A percentile compares a stretch with the other conserved stretches of the same genome.
phyloP scores from a whole-genome alignment of 53 echinoderm and acorn worm species.

The Apostichopus leukothele region DNA sequence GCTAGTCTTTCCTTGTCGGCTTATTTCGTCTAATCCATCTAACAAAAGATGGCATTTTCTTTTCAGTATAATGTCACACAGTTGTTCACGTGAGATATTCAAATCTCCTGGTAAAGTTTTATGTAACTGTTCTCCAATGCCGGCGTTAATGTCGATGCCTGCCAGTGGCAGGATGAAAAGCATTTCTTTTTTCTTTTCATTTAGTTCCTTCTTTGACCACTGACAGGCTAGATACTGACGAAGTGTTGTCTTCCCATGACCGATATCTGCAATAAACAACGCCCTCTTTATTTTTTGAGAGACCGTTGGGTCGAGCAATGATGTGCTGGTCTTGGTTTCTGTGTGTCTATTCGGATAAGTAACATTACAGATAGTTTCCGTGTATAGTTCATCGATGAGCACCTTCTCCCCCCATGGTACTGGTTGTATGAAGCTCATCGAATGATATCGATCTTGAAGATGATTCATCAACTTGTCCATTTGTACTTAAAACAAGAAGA shows the following conservation, averaged over 20 bases:
- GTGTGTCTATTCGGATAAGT: too few relatives aligned
- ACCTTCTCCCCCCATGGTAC: neutral
- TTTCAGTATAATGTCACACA: too few relatives aligned
- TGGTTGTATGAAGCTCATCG: neutral
- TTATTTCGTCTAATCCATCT: too few relatives aligned
- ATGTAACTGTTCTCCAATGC: neutral
- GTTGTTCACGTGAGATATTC: too few relatives aligned
- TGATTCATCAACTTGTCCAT: too few relatives aligned
- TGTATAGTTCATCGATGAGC: neutral
- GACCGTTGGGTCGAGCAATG: too few relatives aligned
- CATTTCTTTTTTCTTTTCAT: neutral
- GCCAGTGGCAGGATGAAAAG: neutral
- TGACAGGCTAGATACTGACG: neutral
- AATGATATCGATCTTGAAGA: neutral
- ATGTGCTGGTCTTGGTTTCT: too few relatives aligned
- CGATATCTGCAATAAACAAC: neutral
- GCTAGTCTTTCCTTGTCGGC: too few relatives aligned
- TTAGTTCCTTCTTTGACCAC: neutral
- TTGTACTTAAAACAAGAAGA: too few relatives aligned
- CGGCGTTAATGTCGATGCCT: neutral
- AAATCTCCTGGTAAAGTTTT: neutral
- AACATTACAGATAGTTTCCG: neutral
- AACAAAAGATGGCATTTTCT: too few relatives aligned
- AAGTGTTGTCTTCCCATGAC: neutral
- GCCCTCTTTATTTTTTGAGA: neutral